Conservation (phyloP, 2,888 invertebrate species). For the Rambutsinella grinnellia region DNA sequence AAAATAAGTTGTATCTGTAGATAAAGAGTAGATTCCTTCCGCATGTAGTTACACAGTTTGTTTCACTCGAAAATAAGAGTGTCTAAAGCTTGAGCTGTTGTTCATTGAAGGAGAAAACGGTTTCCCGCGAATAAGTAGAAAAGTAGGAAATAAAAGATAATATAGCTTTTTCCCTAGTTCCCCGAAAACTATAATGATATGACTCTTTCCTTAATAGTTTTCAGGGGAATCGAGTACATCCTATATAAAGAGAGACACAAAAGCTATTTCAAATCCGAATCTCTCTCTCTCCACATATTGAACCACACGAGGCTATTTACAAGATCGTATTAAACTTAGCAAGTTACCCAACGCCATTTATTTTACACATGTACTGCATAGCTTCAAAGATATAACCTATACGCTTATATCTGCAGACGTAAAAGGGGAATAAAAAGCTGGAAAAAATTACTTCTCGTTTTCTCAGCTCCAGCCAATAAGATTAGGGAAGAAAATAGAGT, state of each 20-base stretch:
- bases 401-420: too few relatives aligned
- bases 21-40: neutral
- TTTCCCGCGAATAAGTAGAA: too few relatives aligned
- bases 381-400: conserved; percentile 5
- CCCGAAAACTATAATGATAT: neutral
- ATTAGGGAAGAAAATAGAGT: conserved; percentile 66
- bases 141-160: too few relatives aligned
- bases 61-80: neutral
- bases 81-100: neutral
- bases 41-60: neutral
- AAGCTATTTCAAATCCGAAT: neutral
- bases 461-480: conserved; percentile 65
- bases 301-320: neutral
- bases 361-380: conserved; percentile 13
- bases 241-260: neutral
- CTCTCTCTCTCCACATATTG: neutral
- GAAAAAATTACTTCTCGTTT: conserved; percentile 65
- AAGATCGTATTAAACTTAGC: neutral
- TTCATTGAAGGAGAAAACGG: neutral
- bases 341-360: neutral
- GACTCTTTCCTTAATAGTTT: neutral
- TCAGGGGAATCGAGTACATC: neutral
- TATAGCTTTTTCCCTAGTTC: too few relatives aligned
- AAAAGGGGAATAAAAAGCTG: conserved; percentile 40
- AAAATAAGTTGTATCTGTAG: neutral